A percentile compares a stretch with the other conserved stretches of the same genome.
Conservation (phyloP, 2,888 invertebrate genomes). For the Oligia latruncula region DNA sequence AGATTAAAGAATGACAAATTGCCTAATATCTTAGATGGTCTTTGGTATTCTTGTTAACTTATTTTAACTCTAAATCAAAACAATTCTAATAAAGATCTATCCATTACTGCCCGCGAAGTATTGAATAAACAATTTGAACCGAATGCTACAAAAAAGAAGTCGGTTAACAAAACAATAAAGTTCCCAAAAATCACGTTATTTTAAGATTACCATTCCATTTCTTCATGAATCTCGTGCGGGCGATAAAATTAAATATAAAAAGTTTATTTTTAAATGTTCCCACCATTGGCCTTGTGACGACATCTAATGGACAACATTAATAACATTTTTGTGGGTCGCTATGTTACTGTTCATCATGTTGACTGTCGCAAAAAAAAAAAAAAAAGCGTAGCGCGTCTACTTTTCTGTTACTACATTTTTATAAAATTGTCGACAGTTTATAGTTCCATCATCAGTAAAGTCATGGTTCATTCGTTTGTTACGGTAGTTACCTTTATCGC, state of each 20-base stretch:
- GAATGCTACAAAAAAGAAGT: background rate
- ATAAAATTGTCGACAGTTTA: background rate
- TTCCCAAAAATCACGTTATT: slow-evolving; percentile 30
- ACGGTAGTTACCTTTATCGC: background rate
- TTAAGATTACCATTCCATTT: slow-evolving; percentile 52
- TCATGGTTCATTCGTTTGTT: background rate
- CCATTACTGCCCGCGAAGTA: background rate
- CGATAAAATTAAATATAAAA: slow-evolving; percentile 49
- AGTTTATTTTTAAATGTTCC: slow-evolving; percentile 53
- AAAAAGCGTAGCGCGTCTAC: background rate
- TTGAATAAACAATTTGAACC: background rate
- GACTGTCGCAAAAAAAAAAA: background rate
- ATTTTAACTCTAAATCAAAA: background rate
- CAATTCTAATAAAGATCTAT: background rate
- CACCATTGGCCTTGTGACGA: slow-evolving; percentile 66
- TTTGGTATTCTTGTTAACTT: background rate
- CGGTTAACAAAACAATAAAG: slow-evolving; percentile 27
- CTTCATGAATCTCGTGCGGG: slow-evolving; percentile 40
- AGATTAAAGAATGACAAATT: background rate
- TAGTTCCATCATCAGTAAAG: background rate
- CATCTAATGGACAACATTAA: slow-evolving; percentile 50
- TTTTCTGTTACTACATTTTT: background rate
- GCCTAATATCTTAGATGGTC: background rate
- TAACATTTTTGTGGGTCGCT: slow-evolving; percentile 46
- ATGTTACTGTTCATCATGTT: slow-evolving; percentile 6